A percentile compares a stretch with the other conserved stretches of the same genome.
phyloP scores from a whole-genome alignment of 2,888 invertebrate species.

The Nomada lathburiana region DNA sequence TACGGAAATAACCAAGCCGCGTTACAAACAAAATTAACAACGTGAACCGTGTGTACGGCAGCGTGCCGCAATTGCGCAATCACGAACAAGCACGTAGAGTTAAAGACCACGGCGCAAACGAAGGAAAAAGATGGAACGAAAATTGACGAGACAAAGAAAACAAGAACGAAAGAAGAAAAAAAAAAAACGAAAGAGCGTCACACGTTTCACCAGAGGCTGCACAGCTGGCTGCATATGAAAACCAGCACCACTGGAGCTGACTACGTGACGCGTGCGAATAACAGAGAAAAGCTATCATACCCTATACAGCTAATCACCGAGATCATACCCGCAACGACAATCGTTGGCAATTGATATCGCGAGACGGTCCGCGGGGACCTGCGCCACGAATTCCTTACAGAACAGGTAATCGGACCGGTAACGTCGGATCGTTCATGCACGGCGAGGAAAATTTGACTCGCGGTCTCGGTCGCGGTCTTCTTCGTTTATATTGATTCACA shows the following conservation, averaged over 20 bases:
- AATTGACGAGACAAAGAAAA: not conserved
- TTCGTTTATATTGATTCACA: not conserved
- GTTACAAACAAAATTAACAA: constrained; percentile 27
- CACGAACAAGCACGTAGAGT: not conserved
- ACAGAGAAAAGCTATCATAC: constrained; percentile 30
- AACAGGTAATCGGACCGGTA: not conserved
- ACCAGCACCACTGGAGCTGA: constrained; percentile 13
- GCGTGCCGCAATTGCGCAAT: constrained; percentile 14
- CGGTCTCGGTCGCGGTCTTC: constrained; percentile 11
- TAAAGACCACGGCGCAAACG: not conserved
- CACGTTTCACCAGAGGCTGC: constrained; percentile 41
- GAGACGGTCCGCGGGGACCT: not conserved
- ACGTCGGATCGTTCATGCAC: not conserved
- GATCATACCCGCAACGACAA: constrained; percentile 19
- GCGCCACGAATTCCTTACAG: not conserved
- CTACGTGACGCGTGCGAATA: constrained; percentile 43
- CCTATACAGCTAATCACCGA: not conserved
- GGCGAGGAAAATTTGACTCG: constrained; percentile 33
- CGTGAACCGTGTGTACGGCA: not conserved
- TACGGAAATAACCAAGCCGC: constrained; percentile 29
- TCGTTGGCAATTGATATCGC: not conserved
- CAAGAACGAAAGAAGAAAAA: not conserved
- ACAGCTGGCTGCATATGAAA: constrained; percentile 51
- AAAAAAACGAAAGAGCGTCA: constrained; percentile 7
- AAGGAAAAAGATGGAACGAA: not conserved